Conservation (phyloP, 1,140 invertebrate genomes). For the Meloidogyne exigua region DNA sequence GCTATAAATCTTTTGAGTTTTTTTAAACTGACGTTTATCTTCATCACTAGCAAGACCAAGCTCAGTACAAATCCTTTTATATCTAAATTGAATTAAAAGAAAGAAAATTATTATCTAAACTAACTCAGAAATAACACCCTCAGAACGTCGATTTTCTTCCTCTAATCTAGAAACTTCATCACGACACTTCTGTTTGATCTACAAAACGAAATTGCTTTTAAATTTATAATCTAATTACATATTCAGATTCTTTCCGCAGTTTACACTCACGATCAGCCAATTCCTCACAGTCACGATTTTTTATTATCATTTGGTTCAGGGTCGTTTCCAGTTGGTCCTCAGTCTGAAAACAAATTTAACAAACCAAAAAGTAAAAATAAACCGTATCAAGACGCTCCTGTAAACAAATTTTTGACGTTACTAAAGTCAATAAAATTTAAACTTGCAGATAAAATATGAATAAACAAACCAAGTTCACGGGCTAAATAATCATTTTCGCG, state of each 20-base stretch:
- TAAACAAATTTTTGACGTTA: neutral
- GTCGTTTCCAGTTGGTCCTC: constrained; percentile 79
- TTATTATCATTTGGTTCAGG: constrained; percentile 76
- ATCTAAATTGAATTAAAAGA: neutral
- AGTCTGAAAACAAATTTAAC: constrained; percentile 59
- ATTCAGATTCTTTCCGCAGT: constrained; percentile 75
- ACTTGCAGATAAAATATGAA: constrained; percentile 8
- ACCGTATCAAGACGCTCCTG: constrained; percentile 2
- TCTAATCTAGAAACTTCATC: constrained; percentile 77
- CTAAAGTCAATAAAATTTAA: neutral
- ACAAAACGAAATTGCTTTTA: constrained; percentile 56
- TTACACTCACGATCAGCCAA: constrained; percentile 80
- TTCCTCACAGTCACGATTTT: constrained; percentile 74
- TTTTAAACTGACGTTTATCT: constrained; percentile 28
- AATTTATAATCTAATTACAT: constrained; percentile 65
- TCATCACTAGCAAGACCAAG: constrained; percentile 38
- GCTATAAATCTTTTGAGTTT: constrained; percentile 38
- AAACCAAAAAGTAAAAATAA: constrained; percentile 20
- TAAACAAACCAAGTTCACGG: constrained; percentile 67
- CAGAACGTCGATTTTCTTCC: constrained; percentile 73
- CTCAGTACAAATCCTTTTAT: constrained; percentile 71
- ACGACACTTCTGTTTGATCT: constrained; percentile 79
- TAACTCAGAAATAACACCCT: constrained; percentile 81
- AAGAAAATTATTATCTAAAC: neutral
- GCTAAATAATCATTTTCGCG: constrained; percentile 73